phyloP scores from a whole-genome alignment of 2,888 invertebrate species.

The Caenorhabditis angaria region DNA sequence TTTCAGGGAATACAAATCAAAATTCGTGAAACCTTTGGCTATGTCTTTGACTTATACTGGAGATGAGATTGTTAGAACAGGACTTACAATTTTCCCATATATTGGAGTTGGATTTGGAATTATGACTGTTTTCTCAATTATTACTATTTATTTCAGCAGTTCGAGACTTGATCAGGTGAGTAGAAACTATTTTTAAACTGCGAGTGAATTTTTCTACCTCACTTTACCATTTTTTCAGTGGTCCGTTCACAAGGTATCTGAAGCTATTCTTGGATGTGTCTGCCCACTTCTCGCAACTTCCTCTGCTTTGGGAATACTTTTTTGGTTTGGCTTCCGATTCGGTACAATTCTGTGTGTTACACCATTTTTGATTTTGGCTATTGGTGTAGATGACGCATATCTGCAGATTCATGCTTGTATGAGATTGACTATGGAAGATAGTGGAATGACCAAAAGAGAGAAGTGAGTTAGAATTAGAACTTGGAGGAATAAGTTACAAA shows the following conservation, averaged over 20 bases:
- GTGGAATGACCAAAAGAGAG: slow-evolving; percentile 45
- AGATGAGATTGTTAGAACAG: slow-evolving; percentile 67
- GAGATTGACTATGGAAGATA: slow-evolving; percentile 42
- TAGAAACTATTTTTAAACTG: not conserved
- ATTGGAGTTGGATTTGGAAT: slow-evolving; percentile 64
- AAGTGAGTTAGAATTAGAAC: slow-evolving; percentile 19
- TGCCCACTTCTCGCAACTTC: slow-evolving; percentile 66
- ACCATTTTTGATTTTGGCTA: slow-evolving; percentile 68
- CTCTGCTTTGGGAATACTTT: slow-evolving; percentile 65
- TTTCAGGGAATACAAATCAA: slow-evolving; percentile 57
- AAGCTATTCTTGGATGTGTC: slow-evolving; percentile 61
- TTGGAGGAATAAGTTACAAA: not conserved
- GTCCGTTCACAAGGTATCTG: slow-evolving; percentile 52
- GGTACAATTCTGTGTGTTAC: slow-evolving; percentile 70
- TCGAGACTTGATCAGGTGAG: slow-evolving; percentile 41
- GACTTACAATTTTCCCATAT: slow-evolving; percentile 66
- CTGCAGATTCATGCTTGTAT: slow-evolving; percentile 67
- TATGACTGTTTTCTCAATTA: slow-evolving; percentile 63
- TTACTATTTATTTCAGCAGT: slow-evolving; percentile 57
- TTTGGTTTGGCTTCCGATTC: slow-evolving; percentile 65
- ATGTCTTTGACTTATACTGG: slow-evolving; percentile 63
- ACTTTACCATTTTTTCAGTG: slow-evolving; percentile 47
- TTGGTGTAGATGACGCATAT: slow-evolving; percentile 70
- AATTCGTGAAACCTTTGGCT: slow-evolving; percentile 48
- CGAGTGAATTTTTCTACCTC: not conserved